phyloP scores from a whole-genome alignment of 2,113 vertebrate species.

The Tachysurus vachellii region DNA sequence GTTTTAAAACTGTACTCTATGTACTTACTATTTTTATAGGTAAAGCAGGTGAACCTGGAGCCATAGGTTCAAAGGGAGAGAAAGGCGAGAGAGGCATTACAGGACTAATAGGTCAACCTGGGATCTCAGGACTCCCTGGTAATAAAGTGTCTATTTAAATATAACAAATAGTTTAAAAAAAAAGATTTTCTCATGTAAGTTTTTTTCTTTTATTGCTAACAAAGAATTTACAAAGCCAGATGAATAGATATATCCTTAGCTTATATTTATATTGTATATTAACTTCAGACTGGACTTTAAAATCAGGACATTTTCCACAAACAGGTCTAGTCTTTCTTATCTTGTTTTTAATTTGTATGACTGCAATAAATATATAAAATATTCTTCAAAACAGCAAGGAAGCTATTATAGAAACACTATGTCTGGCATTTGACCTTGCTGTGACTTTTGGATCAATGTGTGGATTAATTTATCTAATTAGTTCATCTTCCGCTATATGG shows the following conservation, averaged over 20 bases:
- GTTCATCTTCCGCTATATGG: not conserved
- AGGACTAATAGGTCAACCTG: conserved; percentile 16
- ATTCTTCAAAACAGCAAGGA: not conserved
- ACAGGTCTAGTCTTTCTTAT: not conserved
- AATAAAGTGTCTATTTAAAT: not conserved
- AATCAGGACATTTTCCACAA: not conserved
- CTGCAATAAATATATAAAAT: not conserved
- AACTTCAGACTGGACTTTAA: not conserved
- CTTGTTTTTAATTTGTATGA: not conserved
- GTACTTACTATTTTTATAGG: conserved; percentile 18
- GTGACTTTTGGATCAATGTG: not conserved
- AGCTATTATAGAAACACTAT: not conserved
- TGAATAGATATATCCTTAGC: not conserved
- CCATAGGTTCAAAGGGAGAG: conserved; percentile 32
- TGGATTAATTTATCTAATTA: not conserved
- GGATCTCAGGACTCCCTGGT: conserved; percentile 13
- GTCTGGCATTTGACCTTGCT: not conserved
- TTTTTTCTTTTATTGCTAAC: not conserved
- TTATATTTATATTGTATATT: not conserved
- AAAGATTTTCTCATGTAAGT: not conserved
- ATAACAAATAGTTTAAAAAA: not conserved
- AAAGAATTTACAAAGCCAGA: not conserved
- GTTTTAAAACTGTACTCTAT: not conserved
- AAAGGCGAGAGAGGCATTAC: conserved; percentile 18
- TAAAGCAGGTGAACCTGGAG: conserved; percentile 19